phyloP scores from a whole-genome alignment of 2,888 invertebrate genomes.

The Hyalella azteca region DNA sequence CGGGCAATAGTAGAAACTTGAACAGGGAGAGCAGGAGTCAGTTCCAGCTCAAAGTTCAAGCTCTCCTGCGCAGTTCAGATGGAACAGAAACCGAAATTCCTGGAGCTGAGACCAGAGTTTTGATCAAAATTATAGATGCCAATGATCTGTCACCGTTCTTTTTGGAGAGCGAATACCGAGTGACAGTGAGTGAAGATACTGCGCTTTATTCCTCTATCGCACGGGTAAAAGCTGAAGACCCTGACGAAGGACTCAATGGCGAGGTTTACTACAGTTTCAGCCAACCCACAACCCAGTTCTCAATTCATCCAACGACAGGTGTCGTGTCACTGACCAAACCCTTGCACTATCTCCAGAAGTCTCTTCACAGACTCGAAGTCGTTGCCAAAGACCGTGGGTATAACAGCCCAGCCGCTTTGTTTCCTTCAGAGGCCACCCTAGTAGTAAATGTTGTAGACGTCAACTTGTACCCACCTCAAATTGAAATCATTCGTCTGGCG shows the following conservation, averaged over 20 bases:
- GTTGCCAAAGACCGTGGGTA: constrained; percentile 85
- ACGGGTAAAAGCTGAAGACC: constrained; percentile 82
- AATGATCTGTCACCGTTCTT: constrained; percentile 94
- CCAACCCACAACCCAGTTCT: constrained; percentile 81
- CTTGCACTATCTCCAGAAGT: constrained; percentile 74
- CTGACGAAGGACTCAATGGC: constrained; percentile 93
- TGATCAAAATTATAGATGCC: constrained; percentile 78
- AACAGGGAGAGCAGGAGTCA: constrained; percentile 75
- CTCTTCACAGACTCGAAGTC: constrained; percentile 77
- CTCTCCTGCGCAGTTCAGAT: constrained; percentile 51
- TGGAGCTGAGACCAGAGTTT: constrained; percentile 70
- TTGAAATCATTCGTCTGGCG: constrained; percentile 79
- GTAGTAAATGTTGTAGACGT: constrained; percentile 68
- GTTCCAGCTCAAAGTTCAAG: constrained; percentile 51
- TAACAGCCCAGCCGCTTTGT: constrained; percentile 70
- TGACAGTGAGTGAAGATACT: constrained; percentile 85
- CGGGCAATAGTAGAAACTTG: constrained; percentile 83
- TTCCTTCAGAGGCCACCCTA: constrained; percentile 78
- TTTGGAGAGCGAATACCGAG: constrained; percentile 85
- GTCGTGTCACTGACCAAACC: constrained; percentile 82
- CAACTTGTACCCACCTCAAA: constrained; percentile 85
- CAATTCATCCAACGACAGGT: constrained; percentile 91
- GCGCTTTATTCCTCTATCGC: constrained; percentile 71
- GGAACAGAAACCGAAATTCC: constrained; percentile 50
- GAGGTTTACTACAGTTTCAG: constrained; percentile 95